Conservation (phyloP, 35 echinoderm and acorn worm species). For the Apostichopus californicus region DNA sequence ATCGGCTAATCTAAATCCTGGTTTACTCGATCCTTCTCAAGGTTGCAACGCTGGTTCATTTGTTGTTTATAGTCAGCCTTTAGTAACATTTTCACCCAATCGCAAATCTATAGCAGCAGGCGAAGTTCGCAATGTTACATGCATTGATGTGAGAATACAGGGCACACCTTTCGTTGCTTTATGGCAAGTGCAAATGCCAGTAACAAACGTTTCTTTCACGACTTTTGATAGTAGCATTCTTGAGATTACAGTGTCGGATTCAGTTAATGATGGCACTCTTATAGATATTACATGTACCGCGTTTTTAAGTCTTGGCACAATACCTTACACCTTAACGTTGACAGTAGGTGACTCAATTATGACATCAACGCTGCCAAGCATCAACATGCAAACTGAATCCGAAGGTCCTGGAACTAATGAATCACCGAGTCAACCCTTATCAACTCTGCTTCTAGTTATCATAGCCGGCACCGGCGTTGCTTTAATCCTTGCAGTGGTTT, state of each 20-base stretch:
- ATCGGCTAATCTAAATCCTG: too few species aligned
- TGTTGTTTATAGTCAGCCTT: too few species aligned
- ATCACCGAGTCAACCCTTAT: too few species aligned
- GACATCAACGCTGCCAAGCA: not conserved
- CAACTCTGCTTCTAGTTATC: too few species aligned
- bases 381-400: not conserved
- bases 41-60: too few species aligned
- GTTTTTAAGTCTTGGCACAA: not conserved
- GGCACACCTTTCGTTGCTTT: not conserved
- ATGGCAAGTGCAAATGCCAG: not conserved
- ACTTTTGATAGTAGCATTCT: too few species aligned
- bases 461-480: too few species aligned
- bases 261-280: not conserved
- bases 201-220: not conserved
- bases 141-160: too few species aligned
- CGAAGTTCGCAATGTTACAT: too few species aligned
- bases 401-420: not conserved
- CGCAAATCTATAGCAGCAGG: too few species aligned
- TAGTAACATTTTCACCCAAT: too few species aligned
- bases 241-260: not conserved
- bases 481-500: not conserved
- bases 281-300: not conserved
- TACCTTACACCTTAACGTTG: not conserved
- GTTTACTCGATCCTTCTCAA: too few species aligned
- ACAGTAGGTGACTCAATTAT: not conserved